Evolutionary conservation across 2,113 vertebrate species (phyloP).

Genomic region (Empidonax alnorum): DNA sequence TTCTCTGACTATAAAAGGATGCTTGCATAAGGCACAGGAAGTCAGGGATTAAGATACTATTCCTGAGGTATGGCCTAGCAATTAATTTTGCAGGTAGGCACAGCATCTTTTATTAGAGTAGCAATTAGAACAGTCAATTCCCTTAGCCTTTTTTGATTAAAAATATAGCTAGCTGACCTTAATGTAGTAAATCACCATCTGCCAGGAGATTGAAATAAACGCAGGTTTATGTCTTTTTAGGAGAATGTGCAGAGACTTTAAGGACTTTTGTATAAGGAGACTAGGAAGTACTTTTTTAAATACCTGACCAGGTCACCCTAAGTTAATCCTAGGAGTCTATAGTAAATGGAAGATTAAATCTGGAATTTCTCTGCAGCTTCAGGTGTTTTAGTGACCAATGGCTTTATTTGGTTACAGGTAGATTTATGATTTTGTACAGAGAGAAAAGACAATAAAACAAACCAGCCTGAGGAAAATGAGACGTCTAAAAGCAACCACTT

Average conservation of each 20-base stretch:
- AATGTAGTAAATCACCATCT: neutral
- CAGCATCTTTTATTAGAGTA: neutral
- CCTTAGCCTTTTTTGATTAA: neutral
- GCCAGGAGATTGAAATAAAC: neutral
- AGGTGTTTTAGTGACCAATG: neutral
- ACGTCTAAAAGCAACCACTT: neutral
- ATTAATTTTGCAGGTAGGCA: neutral
- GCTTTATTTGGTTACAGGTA: neutral
- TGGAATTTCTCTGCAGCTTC: neutral
- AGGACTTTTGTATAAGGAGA: neutral
- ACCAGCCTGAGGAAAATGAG: neutral
- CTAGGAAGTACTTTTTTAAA: neutral
- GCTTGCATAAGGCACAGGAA: neutral
- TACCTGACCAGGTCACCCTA: neutral
- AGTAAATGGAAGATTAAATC: neutral
- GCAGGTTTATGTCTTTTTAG: neutral
- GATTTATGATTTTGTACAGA: neutral
- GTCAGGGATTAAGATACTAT: conserved; percentile 17
- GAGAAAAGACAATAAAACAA: neutral
- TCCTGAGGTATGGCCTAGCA: neutral
- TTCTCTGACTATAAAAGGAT: neutral
- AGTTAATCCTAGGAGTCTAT: neutral
- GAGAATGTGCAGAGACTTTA: neutral
- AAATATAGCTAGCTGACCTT: neutral
- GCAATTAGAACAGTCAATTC: neutral